Conservation (phyloP, 1,140 invertebrate genomes). For the Brachionus koreanus region DNA sequence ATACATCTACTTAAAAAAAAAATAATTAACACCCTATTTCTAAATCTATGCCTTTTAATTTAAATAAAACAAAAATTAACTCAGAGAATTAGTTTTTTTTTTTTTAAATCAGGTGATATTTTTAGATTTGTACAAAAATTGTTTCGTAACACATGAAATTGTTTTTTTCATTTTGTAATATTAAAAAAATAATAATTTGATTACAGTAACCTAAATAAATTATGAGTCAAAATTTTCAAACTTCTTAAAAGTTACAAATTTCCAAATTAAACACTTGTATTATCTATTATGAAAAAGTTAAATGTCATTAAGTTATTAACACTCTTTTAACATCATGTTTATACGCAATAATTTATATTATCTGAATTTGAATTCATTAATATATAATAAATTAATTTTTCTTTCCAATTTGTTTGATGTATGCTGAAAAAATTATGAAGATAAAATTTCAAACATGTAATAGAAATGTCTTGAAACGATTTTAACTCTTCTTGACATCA, state of each 20-base stretch:
- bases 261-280: background rate
- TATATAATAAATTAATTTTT: conserved; percentile 12
- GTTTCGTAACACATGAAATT: background rate
- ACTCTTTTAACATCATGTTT: background rate
- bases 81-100: background rate
- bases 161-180: background rate
- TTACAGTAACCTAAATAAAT: conserved; percentile 12
- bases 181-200: background rate
- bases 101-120: background rate
- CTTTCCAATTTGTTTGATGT: background rate
- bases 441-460: background rate
- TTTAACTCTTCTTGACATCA: background rate
- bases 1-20: background rate
- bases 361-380: background rate
- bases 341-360: background rate
- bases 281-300: background rate
- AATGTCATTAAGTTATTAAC: background rate
- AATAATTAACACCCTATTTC: background rate
- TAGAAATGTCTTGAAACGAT: background rate
- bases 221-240: background rate
- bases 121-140: background rate
- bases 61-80: too few relatives aligned
- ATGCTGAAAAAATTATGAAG: background rate
- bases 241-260: background rate
- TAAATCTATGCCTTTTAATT: too few relatives aligned